These are phyloP conservation scores for Aurelia aurita DNA, from an alignment of 30 jellyfish, hydroid and myxozoan genomes.

Conservation along the genomic window DNA sequence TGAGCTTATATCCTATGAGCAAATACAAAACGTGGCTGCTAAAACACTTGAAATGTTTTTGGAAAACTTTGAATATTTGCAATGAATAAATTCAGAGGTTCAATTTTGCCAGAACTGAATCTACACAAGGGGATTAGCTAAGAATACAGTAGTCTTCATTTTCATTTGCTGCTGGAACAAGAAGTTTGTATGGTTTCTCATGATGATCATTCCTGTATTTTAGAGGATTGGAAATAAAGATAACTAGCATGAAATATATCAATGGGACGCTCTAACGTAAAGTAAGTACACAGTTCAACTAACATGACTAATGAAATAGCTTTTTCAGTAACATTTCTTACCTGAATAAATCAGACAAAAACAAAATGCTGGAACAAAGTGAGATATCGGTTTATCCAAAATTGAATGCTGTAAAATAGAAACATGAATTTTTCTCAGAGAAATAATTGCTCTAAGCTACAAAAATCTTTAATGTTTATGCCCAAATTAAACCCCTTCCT, in stretches of 20 bases:
- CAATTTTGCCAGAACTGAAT: too few species aligned
- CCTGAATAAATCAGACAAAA: slow-evolving; percentile 50
- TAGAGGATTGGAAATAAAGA: too few species aligned
- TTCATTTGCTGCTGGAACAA: too few species aligned
- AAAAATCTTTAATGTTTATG: background rate
- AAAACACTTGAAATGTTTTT: too few species aligned
- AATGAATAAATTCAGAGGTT: too few species aligned
- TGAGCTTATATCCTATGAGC: background rate
- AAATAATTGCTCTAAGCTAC: background rate
- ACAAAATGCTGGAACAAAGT: slow-evolving; percentile 79
- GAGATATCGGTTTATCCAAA: slow-evolving; percentile 76
- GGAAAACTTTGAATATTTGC: too few species aligned
- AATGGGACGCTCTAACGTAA: background rate
- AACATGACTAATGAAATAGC: background rate
- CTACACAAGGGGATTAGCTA: too few species aligned
- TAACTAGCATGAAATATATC: too few species aligned
- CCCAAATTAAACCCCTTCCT: background rate
- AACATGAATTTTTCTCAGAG: slow-evolving; percentile 57
- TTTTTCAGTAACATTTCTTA: slow-evolving; percentile 12
- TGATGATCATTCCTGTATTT: too few species aligned
- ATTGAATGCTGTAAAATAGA: slow-evolving; percentile 81
- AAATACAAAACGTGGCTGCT: too few species aligned
- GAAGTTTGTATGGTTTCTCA: too few species aligned
- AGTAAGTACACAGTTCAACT: background rate
- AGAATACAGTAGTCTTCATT: too few species aligned